These are phyloP conservation scores for Forbesichthys papilliferus DNA, from an alignment of 2,113 vertebrate genomes.

Conservation along the genomic window DNA sequence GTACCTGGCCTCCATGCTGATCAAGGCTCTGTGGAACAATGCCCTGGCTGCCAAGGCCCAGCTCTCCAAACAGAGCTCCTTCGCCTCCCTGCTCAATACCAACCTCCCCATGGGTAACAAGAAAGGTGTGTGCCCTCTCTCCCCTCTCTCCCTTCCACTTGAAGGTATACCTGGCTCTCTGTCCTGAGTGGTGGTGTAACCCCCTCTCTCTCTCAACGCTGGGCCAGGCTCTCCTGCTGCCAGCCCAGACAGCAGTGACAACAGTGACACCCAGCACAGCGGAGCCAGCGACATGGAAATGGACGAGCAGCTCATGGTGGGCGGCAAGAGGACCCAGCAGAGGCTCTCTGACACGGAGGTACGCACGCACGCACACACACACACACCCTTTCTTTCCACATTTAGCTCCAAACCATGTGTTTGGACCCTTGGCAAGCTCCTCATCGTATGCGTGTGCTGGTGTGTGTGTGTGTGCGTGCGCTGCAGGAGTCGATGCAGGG, in stretches of 20 bases:
- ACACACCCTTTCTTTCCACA: not conserved
- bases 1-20: slow-evolving; percentile 98
- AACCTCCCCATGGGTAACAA: slow-evolving; percentile 97
- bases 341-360: slow-evolving; percentile 97
- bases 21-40: slow-evolving; percentile 99
- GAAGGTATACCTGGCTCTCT: not conserved
- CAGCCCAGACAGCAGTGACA: slow-evolving; percentile 98
- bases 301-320: slow-evolving; percentile 92
- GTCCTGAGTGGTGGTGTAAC: not conserved
- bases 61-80: slow-evolving; percentile 98
- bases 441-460: not conserved
- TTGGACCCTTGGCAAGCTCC: too few species aligned
- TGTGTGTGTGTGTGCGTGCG: not conserved
- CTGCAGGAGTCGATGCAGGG: slow-evolving; percentile 97
- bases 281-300: slow-evolving; percentile 98
- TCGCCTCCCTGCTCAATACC: slow-evolving; percentile 96
- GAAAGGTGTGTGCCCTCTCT: slow-evolving; percentile 81
- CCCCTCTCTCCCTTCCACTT: not conserved
- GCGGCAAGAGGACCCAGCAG: slow-evolving; percentile 91
- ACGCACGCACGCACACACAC: slow-evolving; percentile 18
- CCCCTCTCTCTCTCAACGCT: not conserved
- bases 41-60: slow-evolving; percentile 96
- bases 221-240: slow-evolving; percentile 91
- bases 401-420: not conserved
- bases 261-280: slow-evolving; percentile 98